Evolutionary conservation across 2,113 vertebrate species (phyloP), one percentile per base, ranked within the genome.

Genomic region (Mormoops blainvillei): DNA sequence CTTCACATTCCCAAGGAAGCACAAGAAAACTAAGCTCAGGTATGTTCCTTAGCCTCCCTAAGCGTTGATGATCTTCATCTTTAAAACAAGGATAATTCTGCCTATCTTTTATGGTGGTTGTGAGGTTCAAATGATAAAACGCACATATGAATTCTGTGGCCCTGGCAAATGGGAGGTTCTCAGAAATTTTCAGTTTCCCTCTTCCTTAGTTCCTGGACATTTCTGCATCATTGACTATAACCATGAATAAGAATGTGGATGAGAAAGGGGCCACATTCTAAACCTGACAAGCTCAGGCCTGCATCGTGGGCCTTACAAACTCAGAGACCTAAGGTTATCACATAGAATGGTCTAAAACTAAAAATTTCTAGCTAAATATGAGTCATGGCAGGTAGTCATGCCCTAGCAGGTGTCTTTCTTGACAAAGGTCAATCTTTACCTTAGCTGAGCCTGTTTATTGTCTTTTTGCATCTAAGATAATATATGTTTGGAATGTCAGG

Each of bases 71-170:
- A 77, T 71, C 80, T 92, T 88, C 58, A 67, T 87, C 61, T 80
- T 20, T 54, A 92, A 80, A 83, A 67, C 38, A 28, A 81, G 26
- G 73, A 48, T 84, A 71, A 81, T 77, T 91, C n/a, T n/a, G n/a
- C n/a, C 43, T 82, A 70, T 31, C 20, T 88, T 61, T 92, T 41
- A 56, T 61, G 31, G 56, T 73, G 11, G 65, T 78, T 92, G 43
- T 52, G 70, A 92, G 20, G 20, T 77, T 96, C 67, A 80, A 87
- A 80, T 43, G 83, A 89, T 58, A 91, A 93, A 93, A 71, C n/a
- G 58, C 33, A 28, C 7, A 2, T 43, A 43, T 48, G n/a, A 71
- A 41, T 89, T 31, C 54, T 54, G 73, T 76, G 41, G n/a, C 50
- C 63, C 45, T 89, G 38, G 67, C 52, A 85, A 48, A 80, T 31